Evolutionary conservation across 1,140 invertebrate genomes (phyloP), one percentile per base, ranked within the genome.

Genomic region (Elymnias hypermnestra): DNA sequence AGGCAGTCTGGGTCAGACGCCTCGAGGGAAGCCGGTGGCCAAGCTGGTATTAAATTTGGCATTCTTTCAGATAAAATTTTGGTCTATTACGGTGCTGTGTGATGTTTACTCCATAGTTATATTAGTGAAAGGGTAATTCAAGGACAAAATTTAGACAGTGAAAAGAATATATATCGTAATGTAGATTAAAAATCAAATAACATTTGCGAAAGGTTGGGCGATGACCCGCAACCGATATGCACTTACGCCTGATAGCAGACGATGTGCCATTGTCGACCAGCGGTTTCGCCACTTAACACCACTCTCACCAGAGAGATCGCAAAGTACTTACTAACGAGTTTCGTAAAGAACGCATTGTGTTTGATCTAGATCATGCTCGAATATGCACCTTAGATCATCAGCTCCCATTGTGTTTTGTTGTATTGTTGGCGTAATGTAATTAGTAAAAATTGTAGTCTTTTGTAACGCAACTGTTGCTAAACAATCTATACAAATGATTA

Each of bases 331-430:
- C 70, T 65, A 66, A 72, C 63, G 57, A 65, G 73, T 82, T 77
- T 79, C 71, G 72, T 78, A 81, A 82, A 76, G 53, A 72, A 55
- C 43, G 58, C 71, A 82, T 81, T 82, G 81, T 70, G 68, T 64
- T 51, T 72, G 63, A 79, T 82, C 77, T 78, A 82, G 77, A 83
- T 81, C 63, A 8, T 57, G 50, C 52, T 60, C 51, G 40, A 53
- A 63, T 54, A 49, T 59, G 55, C 58, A 61, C 56, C 53, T 43
- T 53, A 56, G 42, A 57, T 57, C 55, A 57, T 53, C 45, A 43
- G 44, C 31, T 28, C 18, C 47, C 46, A 68, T 72, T 75, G 69
- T 71, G 58, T 31, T 35, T 35, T 38, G 43, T 25, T 46, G 44
- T 54, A 57, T 52, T 50, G 18, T 2, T 50, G 31, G 10, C 18